A percentile compares a stretch with the other conserved stretches of the same genome.
phyloP scores from a whole-genome alignment of 2,113 vertebrate species.

The Nansenia antarctica region DNA sequence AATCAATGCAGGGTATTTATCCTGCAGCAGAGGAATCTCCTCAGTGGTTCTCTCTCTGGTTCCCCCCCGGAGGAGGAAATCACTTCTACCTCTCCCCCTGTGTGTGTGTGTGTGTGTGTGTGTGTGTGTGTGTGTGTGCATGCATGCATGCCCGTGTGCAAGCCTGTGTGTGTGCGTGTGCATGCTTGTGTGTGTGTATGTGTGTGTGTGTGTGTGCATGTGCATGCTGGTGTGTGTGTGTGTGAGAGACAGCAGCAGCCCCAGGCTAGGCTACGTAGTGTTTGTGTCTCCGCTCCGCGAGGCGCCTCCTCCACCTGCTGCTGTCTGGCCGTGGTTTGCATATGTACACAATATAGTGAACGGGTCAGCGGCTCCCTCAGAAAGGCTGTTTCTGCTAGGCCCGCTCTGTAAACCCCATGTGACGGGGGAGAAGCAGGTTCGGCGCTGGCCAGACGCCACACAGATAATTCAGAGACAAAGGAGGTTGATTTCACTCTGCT shows the following conservation, averaged over 20 bases:
- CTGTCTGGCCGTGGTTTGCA: slow-evolving; percentile 62
- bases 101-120: too few species aligned
- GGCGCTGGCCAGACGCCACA: slow-evolving; percentile 39
- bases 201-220: too few species aligned
- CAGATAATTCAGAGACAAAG: slow-evolving; percentile 60
- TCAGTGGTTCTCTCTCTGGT: background rate
- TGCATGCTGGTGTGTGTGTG: too few species aligned
- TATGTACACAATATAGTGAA: slow-evolving; percentile 66
- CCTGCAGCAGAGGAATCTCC: slow-evolving; percentile 35
- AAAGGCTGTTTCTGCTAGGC: slow-evolving; percentile 26
- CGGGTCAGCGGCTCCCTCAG: slow-evolving; percentile 53
- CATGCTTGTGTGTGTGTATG: too few species aligned
- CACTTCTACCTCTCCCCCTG: background rate
- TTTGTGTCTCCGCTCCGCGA: background rate
- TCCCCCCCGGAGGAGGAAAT: slow-evolving; percentile 1
- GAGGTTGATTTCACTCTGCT: slow-evolving; percentile 48
- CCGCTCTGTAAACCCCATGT: slow-evolving; percentile 39
- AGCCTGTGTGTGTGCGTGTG: too few species aligned
- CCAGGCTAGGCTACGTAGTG: background rate
- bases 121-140: too few species aligned
- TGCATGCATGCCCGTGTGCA: too few species aligned
- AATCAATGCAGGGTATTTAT: slow-evolving; percentile 48
- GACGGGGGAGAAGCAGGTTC: slow-evolving; percentile 37
- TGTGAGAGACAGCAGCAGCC: too few species aligned
- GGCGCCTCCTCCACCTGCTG: slow-evolving; percentile 29